Percentiles rank a stretch among this genome's conserved stretches.
Evolutionary conservation across 2,888 invertebrate species (phyloP).

Genomic region (Drosophila ezoana): DNA sequence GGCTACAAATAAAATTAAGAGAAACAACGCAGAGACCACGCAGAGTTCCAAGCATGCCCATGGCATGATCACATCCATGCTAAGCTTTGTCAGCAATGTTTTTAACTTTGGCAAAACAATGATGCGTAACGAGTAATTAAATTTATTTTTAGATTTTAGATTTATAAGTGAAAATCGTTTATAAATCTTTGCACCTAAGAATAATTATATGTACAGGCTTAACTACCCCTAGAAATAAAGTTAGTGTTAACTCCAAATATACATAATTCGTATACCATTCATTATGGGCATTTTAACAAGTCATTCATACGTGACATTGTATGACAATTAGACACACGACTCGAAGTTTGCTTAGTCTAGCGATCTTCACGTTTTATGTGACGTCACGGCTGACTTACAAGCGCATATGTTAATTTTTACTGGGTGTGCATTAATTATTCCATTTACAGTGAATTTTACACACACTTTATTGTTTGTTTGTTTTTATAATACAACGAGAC

Average conservation of each 20-base stretch:
- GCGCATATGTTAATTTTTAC: conserved; percentile 20
- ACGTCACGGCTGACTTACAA: conserved; percentile 19
- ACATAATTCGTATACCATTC: background rate
- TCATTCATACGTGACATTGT: conserved; percentile 13
- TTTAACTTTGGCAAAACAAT: conserved; percentile 57
- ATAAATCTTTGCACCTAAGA: too few relatives aligned
- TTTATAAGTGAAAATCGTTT: background rate
- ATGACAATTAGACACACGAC: conserved; percentile 2
- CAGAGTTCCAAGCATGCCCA: conserved; percentile 71
- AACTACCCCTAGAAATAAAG: background rate
- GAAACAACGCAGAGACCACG: conserved; percentile 22
- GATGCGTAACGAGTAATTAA: conserved; percentile 40
- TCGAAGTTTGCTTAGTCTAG: background rate
- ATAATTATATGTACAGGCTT: background rate
- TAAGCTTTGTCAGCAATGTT: conserved; percentile 57
- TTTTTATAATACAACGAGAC: conserved; percentile 39
- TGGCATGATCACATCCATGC: conserved; percentile 68
- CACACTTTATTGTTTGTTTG: conserved; percentile 21
- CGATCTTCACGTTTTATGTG: background rate
- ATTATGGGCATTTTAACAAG: conserved; percentile 7
- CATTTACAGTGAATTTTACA: background rate
- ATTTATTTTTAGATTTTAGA: background rate
- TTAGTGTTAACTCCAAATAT: conserved; percentile 5
- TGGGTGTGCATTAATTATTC: background rate
- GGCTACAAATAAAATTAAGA: conserved; percentile 25